Base-by-base conservation (phyloP, 2,797 vertebrate genomes). In the Falco concolor region DNA sequence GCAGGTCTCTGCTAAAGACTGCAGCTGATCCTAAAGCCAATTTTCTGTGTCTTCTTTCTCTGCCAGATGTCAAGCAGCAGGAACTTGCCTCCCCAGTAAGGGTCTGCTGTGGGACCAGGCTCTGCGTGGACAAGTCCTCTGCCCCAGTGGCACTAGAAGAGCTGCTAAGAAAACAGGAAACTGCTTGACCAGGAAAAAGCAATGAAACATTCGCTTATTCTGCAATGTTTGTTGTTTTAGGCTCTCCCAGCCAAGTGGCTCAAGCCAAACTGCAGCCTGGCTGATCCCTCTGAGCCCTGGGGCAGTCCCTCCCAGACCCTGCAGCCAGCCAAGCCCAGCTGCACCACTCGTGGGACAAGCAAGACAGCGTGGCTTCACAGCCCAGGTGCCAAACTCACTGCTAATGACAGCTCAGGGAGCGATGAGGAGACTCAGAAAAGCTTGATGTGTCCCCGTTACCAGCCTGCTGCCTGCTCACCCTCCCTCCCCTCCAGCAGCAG, bases 161-260 rank as follows among this genome's bases (percentile, higher is more conserved):
- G 49, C 56, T 87, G 76, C 79, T 95, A 28, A 81, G 57, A 90
- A 91, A 95, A 96, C 95, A 95, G 94, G 96, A 96, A 96, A 93
- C 79, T 65, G n/a, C 83, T 83, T 9, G 42, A 72, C 40, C 79
- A 78, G 73, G 68, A 77, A 93, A 79, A 61, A 77, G 79, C 79
- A 81, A 64, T 44, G 73, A 88, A 89, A 78, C 6, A 4, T 84
- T 95, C 89, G 44, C 57, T 94, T 67, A 34, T 56, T 86, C 85
- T 72, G 73, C 21, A 25, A 9, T 91, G 73, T 93, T 97, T 96
- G 85, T 90, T 97, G 85, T 87, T 97, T 95, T 93, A 94, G 73
- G 87, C 82, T 86, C 53, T 91, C 73, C 68, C 79, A 84, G 75
- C 21, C 63, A 17, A 89, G 84, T 0, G 1, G 36, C 90, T 94